Conservation (phyloP, 2,113 vertebrate genomes). For the Ondatra zibethicus region DNA sequence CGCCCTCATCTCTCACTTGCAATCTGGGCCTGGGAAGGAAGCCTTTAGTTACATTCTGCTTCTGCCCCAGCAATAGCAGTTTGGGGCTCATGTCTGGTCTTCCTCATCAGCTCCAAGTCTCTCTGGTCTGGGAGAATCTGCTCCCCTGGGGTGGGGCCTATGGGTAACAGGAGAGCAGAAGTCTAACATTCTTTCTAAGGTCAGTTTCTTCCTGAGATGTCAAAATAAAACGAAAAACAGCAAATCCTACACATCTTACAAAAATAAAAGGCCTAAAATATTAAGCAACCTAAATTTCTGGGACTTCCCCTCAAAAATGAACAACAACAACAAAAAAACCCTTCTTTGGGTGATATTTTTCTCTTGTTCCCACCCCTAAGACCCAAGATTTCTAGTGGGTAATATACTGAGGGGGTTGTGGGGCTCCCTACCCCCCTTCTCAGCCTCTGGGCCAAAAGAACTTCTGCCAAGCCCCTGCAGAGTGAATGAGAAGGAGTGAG, state of each 20-base stretch:
- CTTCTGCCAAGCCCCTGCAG: constrained; percentile 42
- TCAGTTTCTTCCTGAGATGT: constrained; percentile 99
- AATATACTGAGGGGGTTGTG: background rate
- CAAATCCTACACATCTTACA: constrained; percentile 89
- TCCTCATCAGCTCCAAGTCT: constrained; percentile 57
- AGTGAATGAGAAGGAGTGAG: constrained; percentile 2
- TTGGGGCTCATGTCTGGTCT: background rate
- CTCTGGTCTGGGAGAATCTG: constrained; percentile 33
- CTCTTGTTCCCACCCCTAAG: constrained; percentile 63
- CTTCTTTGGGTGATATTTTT: constrained; percentile 57
- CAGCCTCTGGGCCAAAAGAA: constrained; percentile 30
- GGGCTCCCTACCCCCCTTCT: background rate
- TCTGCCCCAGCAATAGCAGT: constrained; percentile 88
- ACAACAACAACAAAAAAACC: constrained; percentile 54
- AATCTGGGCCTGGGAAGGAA: constrained; percentile 72
- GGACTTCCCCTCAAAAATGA: constrained; percentile 72
- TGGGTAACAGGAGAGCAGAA: constrained; percentile 68
- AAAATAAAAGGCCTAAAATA: constrained; percentile 92
- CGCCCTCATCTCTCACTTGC: background rate
- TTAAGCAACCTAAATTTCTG: constrained; percentile 88
- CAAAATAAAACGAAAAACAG: constrained; percentile 90
- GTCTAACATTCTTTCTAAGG: constrained; percentile 95
- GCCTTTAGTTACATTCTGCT: constrained; percentile 98
- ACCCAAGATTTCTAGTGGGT: constrained; percentile 47
- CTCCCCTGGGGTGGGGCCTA: background rate